Conservation (phyloP, 2,888 invertebrate species). For the Bhutanitis thaidina region DNA sequence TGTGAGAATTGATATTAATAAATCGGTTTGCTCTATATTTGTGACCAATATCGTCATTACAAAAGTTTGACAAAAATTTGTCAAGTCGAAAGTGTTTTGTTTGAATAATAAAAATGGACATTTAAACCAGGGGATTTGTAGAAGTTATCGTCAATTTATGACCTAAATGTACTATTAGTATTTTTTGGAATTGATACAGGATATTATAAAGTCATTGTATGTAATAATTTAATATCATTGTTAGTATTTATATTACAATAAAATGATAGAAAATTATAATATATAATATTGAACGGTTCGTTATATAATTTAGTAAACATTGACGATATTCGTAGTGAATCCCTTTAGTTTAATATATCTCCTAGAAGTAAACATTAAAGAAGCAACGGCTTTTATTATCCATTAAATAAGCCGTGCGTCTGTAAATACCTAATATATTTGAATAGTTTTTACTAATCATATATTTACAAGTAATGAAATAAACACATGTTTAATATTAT, state of each 20-base stretch:
- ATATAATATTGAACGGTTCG: too few species aligned
- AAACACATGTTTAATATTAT: slow-evolving; percentile 33
- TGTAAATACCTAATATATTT: slow-evolving; percentile 39
- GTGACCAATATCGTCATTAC: neutral
- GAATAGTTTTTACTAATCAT: slow-evolving; percentile 44
- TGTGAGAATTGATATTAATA: too few species aligned
- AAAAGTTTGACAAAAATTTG: neutral
- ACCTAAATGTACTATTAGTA: neutral
- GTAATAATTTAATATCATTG: neutral
- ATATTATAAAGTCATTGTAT: neutral
- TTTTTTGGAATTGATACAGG: slow-evolving; percentile 5
- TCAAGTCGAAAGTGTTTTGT: neutral
- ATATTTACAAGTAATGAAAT: slow-evolving; percentile 43
- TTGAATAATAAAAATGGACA: too few species aligned
- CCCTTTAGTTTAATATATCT: slow-evolving; percentile 8
- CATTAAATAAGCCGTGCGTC: slow-evolving; percentile 31
- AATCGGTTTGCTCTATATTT: neutral
- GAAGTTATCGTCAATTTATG: neutral
- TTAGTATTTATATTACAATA: neutral
- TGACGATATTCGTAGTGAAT: neutral
- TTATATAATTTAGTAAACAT: neutral
- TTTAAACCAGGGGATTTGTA: neutral
- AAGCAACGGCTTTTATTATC: slow-evolving; percentile 1
- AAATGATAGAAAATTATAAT: too few species aligned
- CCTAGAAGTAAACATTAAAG: neutral